Conservation (phyloP, 2,113 vertebrate species). For the Corythaixoides concolor region DNA sequence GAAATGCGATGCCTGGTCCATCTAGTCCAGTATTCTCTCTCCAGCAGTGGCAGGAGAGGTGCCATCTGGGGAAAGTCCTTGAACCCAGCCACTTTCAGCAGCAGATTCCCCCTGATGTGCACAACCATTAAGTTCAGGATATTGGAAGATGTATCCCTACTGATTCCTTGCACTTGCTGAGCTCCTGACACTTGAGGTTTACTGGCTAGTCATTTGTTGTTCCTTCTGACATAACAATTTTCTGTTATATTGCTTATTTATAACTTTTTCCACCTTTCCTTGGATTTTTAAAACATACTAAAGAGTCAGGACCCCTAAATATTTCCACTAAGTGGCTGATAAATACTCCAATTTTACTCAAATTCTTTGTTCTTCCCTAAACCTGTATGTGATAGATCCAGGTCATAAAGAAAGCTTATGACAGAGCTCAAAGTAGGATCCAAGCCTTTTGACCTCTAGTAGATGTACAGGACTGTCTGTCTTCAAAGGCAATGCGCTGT, state of each 20-base stretch:
- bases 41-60: neutral
- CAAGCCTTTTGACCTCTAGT: neutral
- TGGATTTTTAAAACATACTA: neutral
- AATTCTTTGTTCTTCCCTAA: neutral
- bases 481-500: neutral
- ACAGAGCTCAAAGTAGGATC: neutral
- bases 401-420: neutral
- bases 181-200: neutral
- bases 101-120: neutral
- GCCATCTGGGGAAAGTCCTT: neutral
- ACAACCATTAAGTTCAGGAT: fast-evolving
- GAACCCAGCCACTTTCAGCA: neutral
- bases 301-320: neutral
- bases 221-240: neutral
- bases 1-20: no score
- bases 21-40: neutral
- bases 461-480: neutral
- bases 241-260: neutral
- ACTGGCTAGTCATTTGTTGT: neutral
- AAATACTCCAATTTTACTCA: neutral
- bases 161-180: neutral
- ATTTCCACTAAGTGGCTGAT: neutral
- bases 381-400: neutral
- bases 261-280: neutral
- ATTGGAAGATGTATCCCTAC: neutral